These are phyloP conservation scores for Rhyacichthys aspro DNA, from an alignment of 2,797 vertebrate species.

Conservation along the genomic window DNA sequence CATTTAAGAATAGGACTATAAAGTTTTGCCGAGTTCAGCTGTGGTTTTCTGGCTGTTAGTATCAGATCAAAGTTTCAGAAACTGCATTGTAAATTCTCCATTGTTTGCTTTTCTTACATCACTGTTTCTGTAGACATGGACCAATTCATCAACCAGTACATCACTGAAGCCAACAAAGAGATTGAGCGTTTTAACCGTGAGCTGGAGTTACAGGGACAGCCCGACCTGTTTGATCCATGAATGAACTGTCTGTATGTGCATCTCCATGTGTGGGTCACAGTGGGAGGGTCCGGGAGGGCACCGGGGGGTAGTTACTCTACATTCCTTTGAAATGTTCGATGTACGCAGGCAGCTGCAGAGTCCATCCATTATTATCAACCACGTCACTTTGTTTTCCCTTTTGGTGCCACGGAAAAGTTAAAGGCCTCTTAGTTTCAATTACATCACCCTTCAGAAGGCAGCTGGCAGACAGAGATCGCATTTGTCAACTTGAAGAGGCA, in stretches of 20 bases:
- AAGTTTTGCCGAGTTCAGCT: too few species aligned
- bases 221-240: constrained; percentile 89
- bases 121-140: constrained; percentile 87
- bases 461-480: constrained; percentile 21
- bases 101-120: constrained; percentile 76
- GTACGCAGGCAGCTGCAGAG: constrained; percentile 29
- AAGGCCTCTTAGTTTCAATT: constrained; percentile 17
- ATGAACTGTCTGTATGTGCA: constrained; percentile 39
- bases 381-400: constrained; percentile 32
- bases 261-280: constrained; percentile 37
- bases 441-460: constrained; percentile 24
- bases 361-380: constrained; percentile 12
- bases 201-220: constrained; percentile 87
- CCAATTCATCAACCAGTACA: constrained; percentile 91
- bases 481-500: constrained; percentile 15
- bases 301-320: constrained; percentile 27
- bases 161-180: constrained; percentile 90
- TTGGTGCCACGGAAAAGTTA: constrained; percentile 12
- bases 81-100: too few species aligned
- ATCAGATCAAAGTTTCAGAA: too few species aligned
- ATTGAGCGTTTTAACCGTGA: constrained; percentile 92
- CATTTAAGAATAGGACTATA: too few species aligned
- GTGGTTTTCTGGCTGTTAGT: too few species aligned
- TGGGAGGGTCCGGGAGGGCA: constrained; percentile 35
- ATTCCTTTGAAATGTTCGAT: constrained; percentile 38